phyloP scores from a whole-genome alignment of 2,888 invertebrate genomes.

The Phasia obesa region DNA sequence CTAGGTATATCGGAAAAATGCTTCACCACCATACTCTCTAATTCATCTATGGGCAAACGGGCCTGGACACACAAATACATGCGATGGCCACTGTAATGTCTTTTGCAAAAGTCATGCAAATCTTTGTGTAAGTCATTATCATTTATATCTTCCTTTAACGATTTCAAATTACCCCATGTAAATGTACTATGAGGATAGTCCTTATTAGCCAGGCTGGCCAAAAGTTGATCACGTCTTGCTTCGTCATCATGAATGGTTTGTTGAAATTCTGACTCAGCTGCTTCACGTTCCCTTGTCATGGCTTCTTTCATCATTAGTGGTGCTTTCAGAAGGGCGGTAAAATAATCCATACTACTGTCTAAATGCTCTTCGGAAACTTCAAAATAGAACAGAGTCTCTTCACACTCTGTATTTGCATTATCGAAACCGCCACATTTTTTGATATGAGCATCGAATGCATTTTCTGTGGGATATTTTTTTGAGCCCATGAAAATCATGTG shows the following conservation, averaged over 20 bases:
- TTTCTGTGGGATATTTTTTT: constrained; percentile 92
- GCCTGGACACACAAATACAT: constrained; percentile 94
- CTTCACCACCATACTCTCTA: constrained; percentile 81
- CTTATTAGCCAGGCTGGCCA: constrained; percentile 87
- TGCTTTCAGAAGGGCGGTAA: constrained; percentile 93
- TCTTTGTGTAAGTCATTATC: constrained; percentile 87
- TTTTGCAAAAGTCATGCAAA: constrained; percentile 88
- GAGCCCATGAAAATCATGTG: constrained; percentile 98
- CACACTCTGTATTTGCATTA: constrained; percentile 94
- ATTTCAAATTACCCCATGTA: constrained; percentile 92
- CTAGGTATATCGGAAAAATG: constrained; percentile 88
- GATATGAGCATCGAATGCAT: constrained; percentile 91
- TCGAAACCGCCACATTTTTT: constrained; percentile 92
- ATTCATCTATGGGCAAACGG: constrained; percentile 79
- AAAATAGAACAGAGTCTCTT: constrained; percentile 94
- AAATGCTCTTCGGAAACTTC: constrained; percentile 92
- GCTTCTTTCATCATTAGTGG: constrained; percentile 93
- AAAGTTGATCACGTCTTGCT: constrained; percentile 89
- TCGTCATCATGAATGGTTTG: constrained; percentile 90
- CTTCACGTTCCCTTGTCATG: constrained; percentile 93
- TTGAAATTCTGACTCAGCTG: constrained; percentile 95
- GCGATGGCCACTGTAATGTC: constrained; percentile 92
- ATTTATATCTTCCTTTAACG: constrained; percentile 86
- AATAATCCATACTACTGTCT: constrained; percentile 89
- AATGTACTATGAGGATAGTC: constrained; percentile 90